These are phyloP conservation scores for Glaucopsyche alexis DNA, from an alignment of 2,888 invertebrate genomes.

Conservation along the genomic window DNA sequence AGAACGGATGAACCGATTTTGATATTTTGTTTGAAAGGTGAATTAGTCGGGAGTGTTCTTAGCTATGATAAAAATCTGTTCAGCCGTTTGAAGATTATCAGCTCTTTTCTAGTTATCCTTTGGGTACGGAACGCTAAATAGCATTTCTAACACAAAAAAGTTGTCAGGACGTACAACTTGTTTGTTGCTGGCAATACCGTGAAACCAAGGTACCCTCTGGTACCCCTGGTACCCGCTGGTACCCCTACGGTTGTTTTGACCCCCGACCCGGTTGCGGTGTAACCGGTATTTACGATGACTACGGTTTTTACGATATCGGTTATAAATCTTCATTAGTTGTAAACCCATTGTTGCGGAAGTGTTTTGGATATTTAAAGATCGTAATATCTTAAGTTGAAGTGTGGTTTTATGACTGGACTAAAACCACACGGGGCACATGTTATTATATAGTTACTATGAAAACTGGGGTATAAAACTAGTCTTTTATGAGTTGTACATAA, in stretches of 20 bases:
- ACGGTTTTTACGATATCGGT: conserved; percentile 46
- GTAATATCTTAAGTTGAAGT: conserved; percentile 5
- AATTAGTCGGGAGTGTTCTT: too few relatives aligned
- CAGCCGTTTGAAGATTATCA: too few relatives aligned
- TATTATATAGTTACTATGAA: too few relatives aligned
- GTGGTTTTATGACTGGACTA: not conserved
- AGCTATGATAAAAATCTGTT: too few relatives aligned
- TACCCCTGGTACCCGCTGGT: conserved; percentile 56
- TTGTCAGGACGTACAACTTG: not conserved
- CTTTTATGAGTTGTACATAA: not conserved
- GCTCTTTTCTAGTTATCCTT: too few relatives aligned
- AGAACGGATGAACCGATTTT: too few relatives aligned
- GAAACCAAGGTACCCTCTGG: conserved; percentile 37
- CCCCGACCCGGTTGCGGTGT: conserved; percentile 54
- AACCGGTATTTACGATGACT: conserved; percentile 57
- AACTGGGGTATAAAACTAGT: not conserved
- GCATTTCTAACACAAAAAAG: not conserved
- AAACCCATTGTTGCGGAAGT: not conserved
- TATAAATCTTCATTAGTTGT: conserved; percentile 33
- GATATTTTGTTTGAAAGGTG: too few relatives aligned
- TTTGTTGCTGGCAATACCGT: conserved; percentile 8
- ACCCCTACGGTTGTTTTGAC: conserved; percentile 53
- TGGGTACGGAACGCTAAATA: not conserved
- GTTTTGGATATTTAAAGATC: conserved; percentile 16
- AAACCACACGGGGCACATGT: too few relatives aligned